These are phyloP conservation scores for Ylistrum balloti DNA, from an alignment of 1,140 invertebrate species.

Conservation along the genomic window DNA sequence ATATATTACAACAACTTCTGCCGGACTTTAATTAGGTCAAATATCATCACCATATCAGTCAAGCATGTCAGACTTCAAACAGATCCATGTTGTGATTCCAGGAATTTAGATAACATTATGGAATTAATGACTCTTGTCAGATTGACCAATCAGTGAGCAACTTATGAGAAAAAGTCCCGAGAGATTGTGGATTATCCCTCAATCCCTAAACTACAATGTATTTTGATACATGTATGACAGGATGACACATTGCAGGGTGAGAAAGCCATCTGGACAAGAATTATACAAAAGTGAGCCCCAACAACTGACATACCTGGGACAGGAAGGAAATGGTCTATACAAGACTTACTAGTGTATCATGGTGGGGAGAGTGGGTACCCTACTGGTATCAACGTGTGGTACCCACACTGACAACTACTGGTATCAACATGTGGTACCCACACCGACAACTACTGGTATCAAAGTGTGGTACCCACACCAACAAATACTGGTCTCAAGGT, in stretches of 20 bases:
- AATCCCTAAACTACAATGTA: not conserved
- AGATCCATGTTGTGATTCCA: not conserved
- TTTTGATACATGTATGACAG: not conserved
- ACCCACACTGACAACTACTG: no score
- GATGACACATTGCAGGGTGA: not conserved
- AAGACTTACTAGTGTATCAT: no score
- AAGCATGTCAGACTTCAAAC: not conserved
- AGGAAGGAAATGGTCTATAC: no score
- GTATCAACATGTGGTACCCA: no score
- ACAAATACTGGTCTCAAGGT: no score
- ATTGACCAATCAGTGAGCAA: not conserved
- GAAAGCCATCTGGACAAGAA: not conserved
- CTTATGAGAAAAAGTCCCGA: not conserved
- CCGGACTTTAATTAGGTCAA: not conserved
- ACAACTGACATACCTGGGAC: no score
- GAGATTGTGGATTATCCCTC: not conserved
- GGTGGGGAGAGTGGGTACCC: no score
- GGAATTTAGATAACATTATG: not conserved
- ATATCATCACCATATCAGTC: not conserved
- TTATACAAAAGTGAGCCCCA: no score
- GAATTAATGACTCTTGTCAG: not conserved
- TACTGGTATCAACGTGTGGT: no score
- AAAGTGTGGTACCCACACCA: no score
- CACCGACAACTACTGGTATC: no score
- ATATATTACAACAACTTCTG: constrained; percentile 19